Evolutionary conservation across 2,797 vertebrate genomes (phyloP), one percentile per base, ranked within the genome.

Genomic region (Anabacerthia variegaticeps): DNA sequence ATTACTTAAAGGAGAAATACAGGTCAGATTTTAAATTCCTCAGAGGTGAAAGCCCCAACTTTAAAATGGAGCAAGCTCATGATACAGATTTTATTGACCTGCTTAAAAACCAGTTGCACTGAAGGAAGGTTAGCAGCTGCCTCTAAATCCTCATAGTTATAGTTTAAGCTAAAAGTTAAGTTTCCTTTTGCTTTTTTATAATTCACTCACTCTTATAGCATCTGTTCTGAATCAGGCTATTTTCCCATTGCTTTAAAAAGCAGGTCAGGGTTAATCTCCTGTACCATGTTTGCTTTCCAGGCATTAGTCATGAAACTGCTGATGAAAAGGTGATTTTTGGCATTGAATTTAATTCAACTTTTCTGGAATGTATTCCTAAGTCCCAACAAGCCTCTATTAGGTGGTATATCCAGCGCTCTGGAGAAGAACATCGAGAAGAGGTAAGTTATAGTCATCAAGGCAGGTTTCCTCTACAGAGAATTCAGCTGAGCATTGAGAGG

Each of bases 301-400:
- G 98, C 98, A 97, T 98, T 96, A 98, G 96, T 95, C 98, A 98
- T 83, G 98, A 98, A 96, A 97, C 96, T 88, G 97, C 98, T 89
- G 99, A 99, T 96, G 99, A 99, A 98, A 99, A 98, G 98, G 98
- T 99, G 96, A 98, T 99, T 97, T 99, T 99, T 95, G 99, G 99
- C 87, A 98, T 99, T 96, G 99, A 99, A 97, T 99, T 98, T 97
- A 99, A 99, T 98, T 99, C 99, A 69, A 99, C 99, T 41, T 99
- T 99, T 97, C 98, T 99, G 81, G 99, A 99, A 98, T 99, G 99
- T 92, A 97, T 98, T 96, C 99, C 99, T 95, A 99, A 99, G 97
- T 99, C 99, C 89, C 99, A 99, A 71, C 99, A 99, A 98, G 98
- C 99, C 81, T 98, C 98, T 84, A 98, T 98, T 95, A 98, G 97